These are phyloP conservation scores for Platypus cylindrus DNA, from an alignment of 2,888 invertebrate species.

Conservation along the genomic window DNA sequence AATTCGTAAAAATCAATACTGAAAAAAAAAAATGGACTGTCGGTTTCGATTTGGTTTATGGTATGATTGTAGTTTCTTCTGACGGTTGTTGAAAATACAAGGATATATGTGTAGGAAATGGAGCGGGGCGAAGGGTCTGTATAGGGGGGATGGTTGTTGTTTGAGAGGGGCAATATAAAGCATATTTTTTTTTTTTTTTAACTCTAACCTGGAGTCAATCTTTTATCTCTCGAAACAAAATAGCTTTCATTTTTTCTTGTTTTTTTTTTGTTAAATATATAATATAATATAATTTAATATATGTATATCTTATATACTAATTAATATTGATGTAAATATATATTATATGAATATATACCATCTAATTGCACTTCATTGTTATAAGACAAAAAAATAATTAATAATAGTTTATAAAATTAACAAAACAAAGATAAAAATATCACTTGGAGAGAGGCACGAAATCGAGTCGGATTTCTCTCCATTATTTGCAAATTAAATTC, in stretches of 20 bases:
- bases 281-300: slow-evolving; percentile 34
- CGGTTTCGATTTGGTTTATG: slow-evolving; percentile 44
- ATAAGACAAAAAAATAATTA: slow-evolving; percentile 34
- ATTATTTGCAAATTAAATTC: slow-evolving; percentile 21
- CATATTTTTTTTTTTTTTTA: slow-evolving; percentile 28
- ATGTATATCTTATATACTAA: slow-evolving; percentile 40
- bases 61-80: slow-evolving; percentile 36
- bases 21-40: slow-evolving; percentile 39
- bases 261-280: no score
- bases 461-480: slow-evolving; percentile 20
- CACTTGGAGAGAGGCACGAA: slow-evolving; percentile 22
- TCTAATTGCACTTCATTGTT: slow-evolving; percentile 51
- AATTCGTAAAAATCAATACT: no score
- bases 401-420: no score
- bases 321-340: slow-evolving; percentile 44
- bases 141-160: no score
- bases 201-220: slow-evolving; percentile 45
- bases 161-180: slow-evolving; percentile 33
- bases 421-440: slow-evolving; percentile 20
- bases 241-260: slow-evolving; percentile 41
- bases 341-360: slow-evolving; percentile 42
- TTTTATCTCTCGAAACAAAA: slow-evolving; percentile 55
- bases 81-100: slow-evolving; percentile 39
- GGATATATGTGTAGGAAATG: no score
- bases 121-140: no score